Evolutionary conservation across 2,888 invertebrate species (phyloP).

Genomic region (Drepana falcataria): DNA sequence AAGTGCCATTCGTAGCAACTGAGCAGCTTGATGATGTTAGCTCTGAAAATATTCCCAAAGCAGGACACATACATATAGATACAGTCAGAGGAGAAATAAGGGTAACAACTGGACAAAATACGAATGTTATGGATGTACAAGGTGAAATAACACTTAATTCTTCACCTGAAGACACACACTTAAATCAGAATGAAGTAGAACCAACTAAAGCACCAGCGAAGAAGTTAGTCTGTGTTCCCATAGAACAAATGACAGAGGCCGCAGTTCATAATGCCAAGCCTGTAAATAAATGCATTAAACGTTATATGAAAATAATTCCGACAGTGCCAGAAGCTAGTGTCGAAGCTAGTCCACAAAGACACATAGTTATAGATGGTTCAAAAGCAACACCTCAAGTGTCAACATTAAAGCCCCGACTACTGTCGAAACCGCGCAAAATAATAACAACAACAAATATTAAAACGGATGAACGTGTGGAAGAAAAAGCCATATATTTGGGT

Average conservation of each 20-base stretch:
- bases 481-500: conserved; percentile 49
- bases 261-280: background rate
- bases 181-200: background rate
- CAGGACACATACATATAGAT: background rate
- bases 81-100: background rate
- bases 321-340: conserved; percentile 1
- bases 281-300: background rate
- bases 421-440: conserved; percentile 13
- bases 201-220: no score
- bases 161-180: background rate
- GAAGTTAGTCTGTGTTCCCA: no score
- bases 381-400: conserved; percentile 4
- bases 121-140: background rate
- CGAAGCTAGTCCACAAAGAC: conserved; percentile 9
- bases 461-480: conserved; percentile 8
- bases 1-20: no score
- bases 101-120: background rate
- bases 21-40: no score
- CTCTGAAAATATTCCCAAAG: background rate
- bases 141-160: background rate
- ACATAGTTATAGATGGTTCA: conserved; percentile 23
- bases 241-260: background rate
- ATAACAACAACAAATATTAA: conserved; percentile 28
- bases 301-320: background rate
- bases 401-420: conserved; percentile 10